These are phyloP conservation scores for Sepioteuthis lessoniana DNA, from an alignment of 2,888 invertebrate species.

Conservation along the genomic window DNA sequence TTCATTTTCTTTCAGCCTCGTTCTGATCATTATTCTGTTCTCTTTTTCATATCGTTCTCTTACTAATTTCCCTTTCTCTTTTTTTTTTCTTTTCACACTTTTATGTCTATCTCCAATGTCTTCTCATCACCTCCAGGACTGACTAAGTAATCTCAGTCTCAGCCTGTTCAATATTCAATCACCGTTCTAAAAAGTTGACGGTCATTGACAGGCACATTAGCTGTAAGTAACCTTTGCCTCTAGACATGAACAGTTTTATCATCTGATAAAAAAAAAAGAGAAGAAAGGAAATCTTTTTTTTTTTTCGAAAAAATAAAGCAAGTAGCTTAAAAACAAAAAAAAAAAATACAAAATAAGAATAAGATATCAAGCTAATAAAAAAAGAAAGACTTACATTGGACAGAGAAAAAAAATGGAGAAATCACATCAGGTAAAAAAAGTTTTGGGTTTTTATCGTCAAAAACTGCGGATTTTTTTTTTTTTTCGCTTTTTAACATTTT, in stretches of 20 bases:
- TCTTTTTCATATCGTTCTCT: neutral
- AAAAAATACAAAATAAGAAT: no score
- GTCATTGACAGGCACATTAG: constrained; percentile 33
- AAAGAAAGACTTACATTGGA: neutral
- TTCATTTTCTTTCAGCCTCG: neutral
- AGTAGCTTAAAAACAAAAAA: no score
- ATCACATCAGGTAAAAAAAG: neutral
- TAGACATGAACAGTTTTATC: constrained; percentile 14
- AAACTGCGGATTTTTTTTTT: neutral
- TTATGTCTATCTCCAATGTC: neutral
- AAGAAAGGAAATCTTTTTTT: neutral
- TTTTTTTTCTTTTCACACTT: neutral
- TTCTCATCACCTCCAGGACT: neutral
- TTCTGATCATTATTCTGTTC: neutral
- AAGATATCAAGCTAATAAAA: neutral
- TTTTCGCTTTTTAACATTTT: neutral
- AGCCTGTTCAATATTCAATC: constrained; percentile 11
- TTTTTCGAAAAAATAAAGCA: no score
- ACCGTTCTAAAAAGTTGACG: neutral
- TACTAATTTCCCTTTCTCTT: neutral
- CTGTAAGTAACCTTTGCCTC: constrained; percentile 33
- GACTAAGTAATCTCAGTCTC: neutral
- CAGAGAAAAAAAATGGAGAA: neutral
- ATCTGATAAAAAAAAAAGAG: neutral
- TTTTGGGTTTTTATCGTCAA: neutral